Evolutionary conservation across 2,888 invertebrate species (phyloP).

Genomic region (Apocheima hispidaria): DNA sequence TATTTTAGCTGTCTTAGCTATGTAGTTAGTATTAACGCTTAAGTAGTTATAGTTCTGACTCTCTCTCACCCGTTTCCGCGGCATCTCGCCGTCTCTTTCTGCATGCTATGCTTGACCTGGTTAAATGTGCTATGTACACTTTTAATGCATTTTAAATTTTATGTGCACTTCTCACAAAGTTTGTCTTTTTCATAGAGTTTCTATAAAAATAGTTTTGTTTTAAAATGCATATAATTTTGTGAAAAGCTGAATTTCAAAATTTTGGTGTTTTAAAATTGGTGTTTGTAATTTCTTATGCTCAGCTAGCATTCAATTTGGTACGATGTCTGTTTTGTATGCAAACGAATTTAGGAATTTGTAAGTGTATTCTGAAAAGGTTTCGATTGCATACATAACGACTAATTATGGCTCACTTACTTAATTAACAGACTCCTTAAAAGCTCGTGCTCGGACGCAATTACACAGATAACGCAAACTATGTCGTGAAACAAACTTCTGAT

Average conservation of each 20-base stretch:
- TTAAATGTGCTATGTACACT: conserved; percentile 58
- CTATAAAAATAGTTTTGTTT: not conserved
- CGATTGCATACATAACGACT: conserved; percentile 8
- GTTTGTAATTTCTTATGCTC: not conserved
- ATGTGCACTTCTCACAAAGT: conserved; percentile 24
- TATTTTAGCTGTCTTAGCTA: conserved; percentile 26
- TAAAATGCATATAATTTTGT: conserved; percentile 30
- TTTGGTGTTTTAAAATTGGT: not conserved
- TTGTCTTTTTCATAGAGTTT: not conserved
- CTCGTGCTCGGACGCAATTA: not conserved
- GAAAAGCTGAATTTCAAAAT: conserved; percentile 17
- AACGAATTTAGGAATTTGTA: conserved; percentile 1
- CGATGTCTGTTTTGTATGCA: conserved; percentile 41
- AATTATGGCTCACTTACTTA: conserved; percentile 15
- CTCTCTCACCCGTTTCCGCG: conserved; percentile 51
- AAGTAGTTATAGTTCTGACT: conserved; percentile 54
- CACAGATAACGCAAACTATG: conserved; percentile 7
- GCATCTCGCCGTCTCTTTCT: conserved; percentile 55
- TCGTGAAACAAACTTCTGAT: no score
- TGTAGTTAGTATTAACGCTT: conserved; percentile 49
- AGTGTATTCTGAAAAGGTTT: conserved; percentile 1
- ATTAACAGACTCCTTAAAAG: not conserved
- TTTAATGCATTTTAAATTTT: conserved; percentile 30
- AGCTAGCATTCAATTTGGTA: conserved; percentile 25
- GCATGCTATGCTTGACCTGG: conserved; percentile 72